phyloP scores from a whole-genome alignment of 1,140 invertebrate species.

The Neodiprion pinetum region DNA sequence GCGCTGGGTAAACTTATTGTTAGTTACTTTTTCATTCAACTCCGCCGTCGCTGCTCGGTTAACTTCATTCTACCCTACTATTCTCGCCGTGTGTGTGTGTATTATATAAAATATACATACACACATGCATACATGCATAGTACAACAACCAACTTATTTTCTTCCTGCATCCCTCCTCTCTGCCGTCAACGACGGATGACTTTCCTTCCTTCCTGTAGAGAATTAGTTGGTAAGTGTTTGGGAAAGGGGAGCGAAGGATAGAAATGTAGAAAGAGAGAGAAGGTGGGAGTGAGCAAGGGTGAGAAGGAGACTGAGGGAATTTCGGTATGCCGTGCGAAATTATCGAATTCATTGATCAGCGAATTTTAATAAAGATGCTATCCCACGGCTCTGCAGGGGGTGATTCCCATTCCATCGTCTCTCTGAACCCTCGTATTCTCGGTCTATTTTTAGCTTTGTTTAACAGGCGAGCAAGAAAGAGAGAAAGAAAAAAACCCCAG shows the following conservation, averaged over 20 bases:
- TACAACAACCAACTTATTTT: not conserved
- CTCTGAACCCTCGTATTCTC: not conserved
- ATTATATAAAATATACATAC: no score
- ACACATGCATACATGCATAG: no score
- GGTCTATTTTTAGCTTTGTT: conserved; percentile 5
- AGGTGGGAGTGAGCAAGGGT: not conserved
- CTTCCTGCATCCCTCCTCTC: not conserved
- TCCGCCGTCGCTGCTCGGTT: no score
- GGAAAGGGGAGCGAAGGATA: not conserved
- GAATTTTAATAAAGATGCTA: conserved; percentile 24
- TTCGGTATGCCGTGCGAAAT: conserved; percentile 4
- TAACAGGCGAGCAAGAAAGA: not conserved
- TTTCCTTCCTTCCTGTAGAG: conserved; percentile 5
- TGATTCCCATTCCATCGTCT: not conserved
- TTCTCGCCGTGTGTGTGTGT: no score
- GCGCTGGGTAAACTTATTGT: no score
- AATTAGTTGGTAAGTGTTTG: not conserved
- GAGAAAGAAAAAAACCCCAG: not conserved
- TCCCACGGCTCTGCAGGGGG: not conserved
- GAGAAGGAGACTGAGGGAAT: not conserved
- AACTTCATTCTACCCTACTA: no score
- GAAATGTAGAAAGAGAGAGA: not conserved
- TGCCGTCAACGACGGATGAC: conserved; percentile 6
- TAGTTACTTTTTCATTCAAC: no score
- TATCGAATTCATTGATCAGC: conserved; percentile 25